Conservation (phyloP, 2,113 vertebrate genomes). For the mouse (Mus musculus) region DNA sequence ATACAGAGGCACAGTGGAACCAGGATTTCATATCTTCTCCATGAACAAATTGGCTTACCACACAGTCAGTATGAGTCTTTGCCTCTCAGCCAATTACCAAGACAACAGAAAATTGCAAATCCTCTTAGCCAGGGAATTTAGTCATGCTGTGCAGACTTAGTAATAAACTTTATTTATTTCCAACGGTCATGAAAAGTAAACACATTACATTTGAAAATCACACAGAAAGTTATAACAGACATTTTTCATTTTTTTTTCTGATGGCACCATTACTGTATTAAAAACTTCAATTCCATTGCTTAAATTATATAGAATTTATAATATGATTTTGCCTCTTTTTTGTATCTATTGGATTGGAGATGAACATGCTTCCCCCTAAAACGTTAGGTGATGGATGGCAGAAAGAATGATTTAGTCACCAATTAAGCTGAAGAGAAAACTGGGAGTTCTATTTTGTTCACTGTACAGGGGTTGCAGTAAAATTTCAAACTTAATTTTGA, state of each 20-base stretch:
- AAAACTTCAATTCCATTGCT: constrained; percentile 42
- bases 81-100: constrained; percentile 70
- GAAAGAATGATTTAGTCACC: not conserved
- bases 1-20: constrained; percentile 16
- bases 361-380: not conserved
- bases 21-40: constrained; percentile 59
- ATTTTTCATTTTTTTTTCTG: constrained; percentile 47
- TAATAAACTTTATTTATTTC: constrained; percentile 68
- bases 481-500: constrained; percentile 30
- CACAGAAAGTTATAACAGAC: not conserved
- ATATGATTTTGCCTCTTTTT: constrained; percentile 22
- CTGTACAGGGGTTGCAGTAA: not conserved
- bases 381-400: not conserved
- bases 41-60: constrained; percentile 72
- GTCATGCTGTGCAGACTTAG: constrained; percentile 9
- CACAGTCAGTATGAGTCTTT: constrained; percentile 40
- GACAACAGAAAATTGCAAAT: constrained; percentile 75
- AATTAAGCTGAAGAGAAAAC: constrained; percentile 49
- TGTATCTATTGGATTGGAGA: not conserved
- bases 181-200: constrained; percentile 51
- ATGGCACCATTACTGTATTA: not conserved
- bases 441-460: not conserved
- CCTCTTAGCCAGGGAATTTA: constrained; percentile 62
- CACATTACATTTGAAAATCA: constrained; percentile 58
- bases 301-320: constrained; percentile 51